phyloP scores from a whole-genome alignment of 2,888 invertebrate species.

The Hirtodrosophila alboralis region DNA sequence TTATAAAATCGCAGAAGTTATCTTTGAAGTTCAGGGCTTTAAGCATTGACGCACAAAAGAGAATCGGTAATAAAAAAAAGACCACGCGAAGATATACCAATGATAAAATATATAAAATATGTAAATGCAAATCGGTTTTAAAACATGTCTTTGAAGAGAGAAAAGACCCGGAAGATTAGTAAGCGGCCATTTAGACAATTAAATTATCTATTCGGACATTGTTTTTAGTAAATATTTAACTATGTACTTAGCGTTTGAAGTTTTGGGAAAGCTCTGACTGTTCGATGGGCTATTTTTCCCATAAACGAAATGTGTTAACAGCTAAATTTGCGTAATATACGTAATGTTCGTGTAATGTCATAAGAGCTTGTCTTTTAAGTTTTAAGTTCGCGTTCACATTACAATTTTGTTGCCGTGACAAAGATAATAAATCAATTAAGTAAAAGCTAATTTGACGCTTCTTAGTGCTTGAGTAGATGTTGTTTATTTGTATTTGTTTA shows the following conservation, averaged over 20 bases:
- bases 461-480: slow-evolving; percentile 26
- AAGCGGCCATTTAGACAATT: slow-evolving; percentile 31
- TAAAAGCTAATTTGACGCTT: slow-evolving; percentile 55
- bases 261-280: slow-evolving; percentile 50
- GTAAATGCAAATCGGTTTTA: slow-evolving; percentile 59
- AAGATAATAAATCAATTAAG: slow-evolving; percentile 69
- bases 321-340: slow-evolving; percentile 58
- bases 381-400: slow-evolving; percentile 30
- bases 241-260: slow-evolving; percentile 41
- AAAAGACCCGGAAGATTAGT: slow-evolving; percentile 63
- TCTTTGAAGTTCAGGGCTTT: slow-evolving; percentile 66
- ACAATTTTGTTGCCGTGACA: slow-evolving; percentile 56
- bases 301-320: slow-evolving; percentile 59
- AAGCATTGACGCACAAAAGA: slow-evolving; percentile 45
- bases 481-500: slow-evolving; percentile 15
- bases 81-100: slow-evolving; percentile 32
- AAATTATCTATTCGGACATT: slow-evolving; percentile 27
- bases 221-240: slow-evolving; percentile 50
- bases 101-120: slow-evolving; percentile 42
- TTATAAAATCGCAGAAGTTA: slow-evolving; percentile 21
- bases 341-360: slow-evolving; percentile 44
- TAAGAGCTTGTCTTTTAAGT: slow-evolving; percentile 37
- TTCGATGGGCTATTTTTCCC: slow-evolving; percentile 52
- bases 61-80: slow-evolving; percentile 41
- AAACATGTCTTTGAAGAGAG: slow-evolving; percentile 41